Base-by-base conservation (phyloP, 2,888 invertebrate species). In the Rapana venosa region DNA sequence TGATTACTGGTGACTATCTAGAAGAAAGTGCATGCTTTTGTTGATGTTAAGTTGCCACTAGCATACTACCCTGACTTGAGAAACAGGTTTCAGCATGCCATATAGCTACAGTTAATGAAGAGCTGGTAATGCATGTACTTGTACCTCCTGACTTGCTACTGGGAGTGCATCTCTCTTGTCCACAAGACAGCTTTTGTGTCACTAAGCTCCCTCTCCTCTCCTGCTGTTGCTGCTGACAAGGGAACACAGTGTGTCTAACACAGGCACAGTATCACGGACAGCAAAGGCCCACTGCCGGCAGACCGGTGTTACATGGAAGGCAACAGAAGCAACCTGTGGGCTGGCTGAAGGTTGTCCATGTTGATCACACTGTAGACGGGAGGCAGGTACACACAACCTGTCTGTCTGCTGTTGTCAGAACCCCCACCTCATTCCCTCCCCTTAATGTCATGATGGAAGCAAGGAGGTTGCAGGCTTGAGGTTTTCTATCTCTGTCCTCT, bases 401-500 rank as follows among this genome's bases (percentile, higher is more conserved):
- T 13, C 22, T 13, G 6, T 17, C 81, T 26, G 26, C 36, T 47
- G 47, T 26, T 47, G 66, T 66, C 66, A 66, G 66, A 66, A 26
- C 66, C 26, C 47, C 26, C 6, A 22, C 26, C 47, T 22, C 26
- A 26, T 87, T 87, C 87, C 79, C 85, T 70, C 70, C 15, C 81
- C 36, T 22, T 22, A 79, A 35, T 93, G 92, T 92, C 92, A 93
- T 79, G 94, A 93, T 77, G 93, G 92, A 30, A 92, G 89, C 90
- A 93, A 92, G 77, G 92, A 89, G 22, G 92, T 92, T 36, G 92
- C 92, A 85, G 93, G 92, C 91, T 94, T 94, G 91, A 94, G 90
- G 90, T 92, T 92, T 87, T 94, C 94, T 77, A 94, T 92, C 91
- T 93, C 93, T 90, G 92, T 91, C 30, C 93, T 92, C 91, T 94